These are phyloP conservation scores for Tapera naevia DNA, from an alignment of 2,797 vertebrate species.

Conservation along the genomic window DNA sequence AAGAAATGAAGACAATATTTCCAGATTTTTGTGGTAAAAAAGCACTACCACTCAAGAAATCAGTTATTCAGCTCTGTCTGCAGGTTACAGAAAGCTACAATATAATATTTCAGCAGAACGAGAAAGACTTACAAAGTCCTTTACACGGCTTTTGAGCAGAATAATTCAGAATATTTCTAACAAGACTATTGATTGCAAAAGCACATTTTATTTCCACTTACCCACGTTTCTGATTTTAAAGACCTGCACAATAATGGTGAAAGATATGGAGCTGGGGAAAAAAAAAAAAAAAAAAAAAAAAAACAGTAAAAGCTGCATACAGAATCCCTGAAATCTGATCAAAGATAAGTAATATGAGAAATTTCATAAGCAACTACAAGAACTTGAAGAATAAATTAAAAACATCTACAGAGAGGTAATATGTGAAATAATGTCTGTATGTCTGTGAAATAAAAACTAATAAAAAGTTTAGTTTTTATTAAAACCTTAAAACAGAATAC, in stretches of 20 bases:
- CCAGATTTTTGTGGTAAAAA: background rate
- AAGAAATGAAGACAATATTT: slow-evolving; percentile 15
- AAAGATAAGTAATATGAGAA: slow-evolving; percentile 19
- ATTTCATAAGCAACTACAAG: background rate
- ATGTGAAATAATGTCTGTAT: background rate
- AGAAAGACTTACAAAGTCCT: background rate
- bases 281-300: slow-evolving; percentile 29
- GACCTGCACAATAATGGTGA: slow-evolving; percentile 25
- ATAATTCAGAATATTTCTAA: slow-evolving; percentile 45
- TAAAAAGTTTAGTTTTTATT: no score
- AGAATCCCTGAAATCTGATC: background rate
- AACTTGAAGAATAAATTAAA: slow-evolving; percentile 32
- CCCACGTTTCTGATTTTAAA: slow-evolving; percentile 34
- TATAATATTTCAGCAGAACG: background rate
- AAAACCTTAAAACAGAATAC: background rate
- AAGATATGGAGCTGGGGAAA: slow-evolving; percentile 3
- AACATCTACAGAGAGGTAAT: background rate
- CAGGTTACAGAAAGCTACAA: background rate
- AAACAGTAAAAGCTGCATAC: background rate
- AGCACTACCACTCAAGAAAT: background rate
- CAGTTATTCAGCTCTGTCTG: background rate
- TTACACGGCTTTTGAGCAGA: slow-evolving; percentile 23
- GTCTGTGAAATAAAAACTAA: slow-evolving; percentile 23
- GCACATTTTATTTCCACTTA: slow-evolving; percentile 37
- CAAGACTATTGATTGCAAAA: slow-evolving; percentile 52